Evolutionary conservation across 2,797 vertebrate genomes (phyloP).

Genomic region (Gymnothorax reevesii): DNA sequence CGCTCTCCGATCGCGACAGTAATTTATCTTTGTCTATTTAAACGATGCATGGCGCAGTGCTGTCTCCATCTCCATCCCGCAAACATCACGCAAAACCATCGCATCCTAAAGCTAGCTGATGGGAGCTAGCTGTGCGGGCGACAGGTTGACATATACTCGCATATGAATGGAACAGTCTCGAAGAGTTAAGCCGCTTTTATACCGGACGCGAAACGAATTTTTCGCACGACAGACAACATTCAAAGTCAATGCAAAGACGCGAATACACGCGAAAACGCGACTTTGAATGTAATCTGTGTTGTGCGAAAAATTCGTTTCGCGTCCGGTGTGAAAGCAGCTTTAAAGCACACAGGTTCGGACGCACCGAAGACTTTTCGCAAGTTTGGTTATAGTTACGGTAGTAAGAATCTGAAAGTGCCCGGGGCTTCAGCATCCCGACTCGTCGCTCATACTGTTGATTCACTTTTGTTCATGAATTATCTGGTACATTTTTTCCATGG

Average conservation of each 20-base stretch:
- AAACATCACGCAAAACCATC: conserved; percentile 41
- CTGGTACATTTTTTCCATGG: neutral
- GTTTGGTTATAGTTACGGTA: conserved; percentile 31
- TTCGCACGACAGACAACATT: no score
- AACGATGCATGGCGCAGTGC: conserved; percentile 71
- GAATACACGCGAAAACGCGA: no score
- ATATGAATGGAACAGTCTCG: conserved; percentile 40
- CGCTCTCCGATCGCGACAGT: conserved; percentile 21
- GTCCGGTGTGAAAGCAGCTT: neutral
- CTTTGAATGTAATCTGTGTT: no score
- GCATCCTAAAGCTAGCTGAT: neutral
- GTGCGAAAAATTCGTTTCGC: no score
- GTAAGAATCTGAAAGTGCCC: conserved; percentile 35
- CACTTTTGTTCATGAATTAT: conserved; percentile 23
- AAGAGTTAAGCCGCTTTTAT: no score
- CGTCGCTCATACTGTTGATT: conserved; percentile 37
- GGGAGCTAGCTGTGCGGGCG: neutral
- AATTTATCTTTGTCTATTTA: conserved; percentile 43
- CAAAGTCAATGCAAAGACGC: no score
- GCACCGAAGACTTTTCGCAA: conserved; percentile 24
- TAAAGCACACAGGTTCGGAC: conserved; percentile 29
- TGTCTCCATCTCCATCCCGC: conserved; percentile 63
- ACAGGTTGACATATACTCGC: neutral
- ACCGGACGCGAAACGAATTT: no score
- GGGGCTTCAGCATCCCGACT: conserved; percentile 30